These are phyloP conservation scores for Phyllostomus discolor DNA, from an alignment of 2,113 vertebrate species.

Conservation along the genomic window DNA sequence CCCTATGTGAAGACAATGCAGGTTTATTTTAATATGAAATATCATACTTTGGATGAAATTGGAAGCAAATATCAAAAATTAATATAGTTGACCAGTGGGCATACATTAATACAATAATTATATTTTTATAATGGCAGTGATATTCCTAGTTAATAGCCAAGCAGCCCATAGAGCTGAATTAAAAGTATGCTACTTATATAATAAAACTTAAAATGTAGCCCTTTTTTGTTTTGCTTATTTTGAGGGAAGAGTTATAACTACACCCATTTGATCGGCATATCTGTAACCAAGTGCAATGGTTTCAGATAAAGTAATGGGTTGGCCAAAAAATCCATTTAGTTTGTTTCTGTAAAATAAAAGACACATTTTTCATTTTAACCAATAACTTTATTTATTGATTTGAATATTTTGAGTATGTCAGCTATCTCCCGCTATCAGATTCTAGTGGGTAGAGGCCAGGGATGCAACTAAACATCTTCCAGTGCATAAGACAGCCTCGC, in stretches of 20 bases:
- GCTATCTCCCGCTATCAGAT: too few species aligned
- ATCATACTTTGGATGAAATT: background rate
- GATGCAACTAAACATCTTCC: too few species aligned
- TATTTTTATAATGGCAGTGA: background rate
- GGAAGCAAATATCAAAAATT: constrained; percentile 25
- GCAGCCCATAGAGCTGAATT: background rate
- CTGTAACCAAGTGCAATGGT: background rate
- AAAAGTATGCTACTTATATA: background rate
- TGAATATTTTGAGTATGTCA: too few species aligned
- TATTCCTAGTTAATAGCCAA: constrained; percentile 12
- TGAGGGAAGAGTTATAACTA: background rate
- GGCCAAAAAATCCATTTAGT: too few species aligned
- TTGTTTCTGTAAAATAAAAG: too few species aligned
- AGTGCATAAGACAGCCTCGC: too few species aligned
- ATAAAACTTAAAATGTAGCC: background rate
- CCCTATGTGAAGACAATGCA: background rate
- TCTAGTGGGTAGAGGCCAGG: too few species aligned
- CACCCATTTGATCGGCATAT: background rate
- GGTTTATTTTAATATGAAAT: background rate
- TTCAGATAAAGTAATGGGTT: background rate
- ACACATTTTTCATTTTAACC: too few species aligned
- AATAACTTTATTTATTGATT: too few species aligned
- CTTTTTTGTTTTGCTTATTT: background rate
- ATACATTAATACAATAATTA: constrained; percentile 1
- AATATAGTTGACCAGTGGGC: background rate